Base-by-base conservation (phyloP, 2,888 invertebrate species). In the Tetranychus piercei region DNA sequence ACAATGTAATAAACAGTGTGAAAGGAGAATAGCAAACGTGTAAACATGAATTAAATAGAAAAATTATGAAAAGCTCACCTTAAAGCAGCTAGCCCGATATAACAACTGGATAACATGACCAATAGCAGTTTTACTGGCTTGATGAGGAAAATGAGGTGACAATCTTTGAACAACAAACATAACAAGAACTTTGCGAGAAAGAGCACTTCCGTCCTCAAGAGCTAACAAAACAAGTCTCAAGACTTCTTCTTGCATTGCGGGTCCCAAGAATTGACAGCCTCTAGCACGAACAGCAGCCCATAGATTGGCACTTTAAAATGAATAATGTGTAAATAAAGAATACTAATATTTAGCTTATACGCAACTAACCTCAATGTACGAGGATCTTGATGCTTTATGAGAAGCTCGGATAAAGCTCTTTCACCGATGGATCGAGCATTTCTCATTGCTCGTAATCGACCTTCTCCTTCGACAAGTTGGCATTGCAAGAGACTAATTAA, bases 221-320 rank as follows among this genome's bases (percentile, higher is more conserved):
- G 96, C 94, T 77, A 96, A 84, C 67, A 97, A 85, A 71, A 99
- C 95, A 78, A 99, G 85, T 81, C 91, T 92, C 64, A 99, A 85
- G 74, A 97, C 96, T 83, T 99, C 97, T 82, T 99, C 96, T 85
- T 99, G 97, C 96, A 99, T 96, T 43, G 94, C 96, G 85, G 96
- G 96, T 8, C 97, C 97, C 45, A 97, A 87, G 84, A 99, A 97
- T 84, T 99, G 97, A 81, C 97, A 99, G 73, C 97, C 97, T 75
- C 96, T 87, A 0, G 94, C 92, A 71, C 97, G 85, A 11, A 97
- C 95, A 44, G 96, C 95, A 69, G 95, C 94, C 97, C 97, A 97
- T 70, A 97, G 84, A 83, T 94, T 94, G 8, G 94, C 92, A 76
- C 75, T 74, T 18, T 9, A 7, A 55, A 55, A 55, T 15, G 55